Conservation (phyloP, 2,888 invertebrate genomes). For the Heteropelma amictum region DNA sequence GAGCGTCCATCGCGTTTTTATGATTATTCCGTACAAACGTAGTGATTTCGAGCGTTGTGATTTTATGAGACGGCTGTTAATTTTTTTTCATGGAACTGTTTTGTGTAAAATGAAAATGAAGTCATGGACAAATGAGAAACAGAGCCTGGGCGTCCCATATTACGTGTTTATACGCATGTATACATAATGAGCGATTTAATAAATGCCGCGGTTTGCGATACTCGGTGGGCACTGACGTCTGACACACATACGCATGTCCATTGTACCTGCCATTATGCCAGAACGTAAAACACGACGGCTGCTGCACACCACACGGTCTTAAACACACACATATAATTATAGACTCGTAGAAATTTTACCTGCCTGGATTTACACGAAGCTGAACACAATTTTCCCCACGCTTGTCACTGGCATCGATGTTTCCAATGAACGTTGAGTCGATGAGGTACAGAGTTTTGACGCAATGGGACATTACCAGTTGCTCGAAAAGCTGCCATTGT, state of each 20-base stretch:
- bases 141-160: background rate
- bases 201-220: no score
- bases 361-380: no score
- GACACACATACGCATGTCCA: slow-evolving; percentile 51
- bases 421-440: background rate
- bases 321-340: background rate
- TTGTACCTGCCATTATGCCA: slow-evolving; percentile 51
- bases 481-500: no score
- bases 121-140: background rate
- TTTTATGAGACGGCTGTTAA: background rate
- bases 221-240: slow-evolving; percentile 50
- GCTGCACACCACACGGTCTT: background rate
- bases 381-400: no score
- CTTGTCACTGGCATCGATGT: no score
- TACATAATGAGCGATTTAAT: no score
- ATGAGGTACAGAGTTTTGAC: no score
- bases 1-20: no score
- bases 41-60: background rate
- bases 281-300: slow-evolving; percentile 31
- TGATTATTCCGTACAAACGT: background rate
- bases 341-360: no score
- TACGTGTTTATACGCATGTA: slow-evolving; percentile 28
- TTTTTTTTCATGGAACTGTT: background rate
- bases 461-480: no score
- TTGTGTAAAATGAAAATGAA: background rate